A percentile compares a stretch with the other conserved stretches of the same genome.
These are phyloP conservation scores for Calameuta idolon DNA, from an alignment of 2,888 invertebrate species.

Conservation along the genomic window DNA sequence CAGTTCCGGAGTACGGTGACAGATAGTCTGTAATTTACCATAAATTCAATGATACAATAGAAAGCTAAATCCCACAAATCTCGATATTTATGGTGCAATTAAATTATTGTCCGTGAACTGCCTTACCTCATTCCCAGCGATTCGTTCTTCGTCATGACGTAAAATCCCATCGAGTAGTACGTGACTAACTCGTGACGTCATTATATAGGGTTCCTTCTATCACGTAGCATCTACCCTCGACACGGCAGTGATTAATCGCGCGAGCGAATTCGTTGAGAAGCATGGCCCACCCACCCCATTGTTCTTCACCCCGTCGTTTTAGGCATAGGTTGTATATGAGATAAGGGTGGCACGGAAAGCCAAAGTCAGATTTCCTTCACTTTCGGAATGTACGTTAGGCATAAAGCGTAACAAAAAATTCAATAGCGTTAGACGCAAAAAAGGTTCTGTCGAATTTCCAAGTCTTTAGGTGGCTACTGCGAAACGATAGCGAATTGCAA, in stretches of 20 bases:
- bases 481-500: not conserved
- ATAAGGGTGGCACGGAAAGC: not conserved
- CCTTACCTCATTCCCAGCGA: conserved; percentile 7
- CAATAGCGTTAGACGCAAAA: not conserved
- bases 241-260: not conserved
- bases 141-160: not conserved
- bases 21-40: not conserved
- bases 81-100: conserved; percentile 7
- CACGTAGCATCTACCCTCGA: conserved; percentile 5
- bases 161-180: not conserved
- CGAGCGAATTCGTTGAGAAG: not conserved
- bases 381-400: not conserved
- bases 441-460: not conserved
- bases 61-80: not conserved
- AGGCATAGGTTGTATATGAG: not conserved
- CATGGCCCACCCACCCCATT: not conserved
- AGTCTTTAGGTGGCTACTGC: not conserved
- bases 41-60: not conserved
- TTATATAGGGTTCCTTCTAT: conserved; percentile 5
- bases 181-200: conserved; percentile 20
- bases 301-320: not conserved
- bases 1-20: not conserved
- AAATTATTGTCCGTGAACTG: conserved; percentile 25
- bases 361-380: not conserved
- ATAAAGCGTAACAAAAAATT: not conserved